A percentile compares a stretch with the other conserved stretches of the same genome.
These are phyloP conservation scores for Amphipyra tragopoginis DNA, from an alignment of 2,888 invertebrate genomes.

Conservation along the genomic window DNA sequence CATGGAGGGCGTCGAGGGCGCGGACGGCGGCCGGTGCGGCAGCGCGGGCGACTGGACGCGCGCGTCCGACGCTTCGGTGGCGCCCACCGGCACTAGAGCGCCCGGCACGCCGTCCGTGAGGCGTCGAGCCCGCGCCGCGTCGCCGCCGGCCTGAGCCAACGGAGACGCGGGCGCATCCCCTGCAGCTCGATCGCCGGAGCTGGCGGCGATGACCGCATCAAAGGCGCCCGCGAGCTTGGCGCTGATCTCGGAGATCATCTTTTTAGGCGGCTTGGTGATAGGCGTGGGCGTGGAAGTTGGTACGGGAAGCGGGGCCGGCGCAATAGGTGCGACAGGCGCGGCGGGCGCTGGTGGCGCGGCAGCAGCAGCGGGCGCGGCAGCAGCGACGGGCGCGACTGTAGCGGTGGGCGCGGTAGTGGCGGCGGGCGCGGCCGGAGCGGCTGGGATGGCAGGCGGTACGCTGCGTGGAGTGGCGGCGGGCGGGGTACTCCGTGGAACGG, in stretches of 20 bases:
- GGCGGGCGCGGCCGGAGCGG: slow-evolving; percentile 44
- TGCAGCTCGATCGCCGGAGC: slow-evolving; percentile 44
- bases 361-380: slow-evolving; percentile 19
- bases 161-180: slow-evolving; percentile 60
- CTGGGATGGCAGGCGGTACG: slow-evolving; percentile 11
- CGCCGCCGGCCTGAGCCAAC: slow-evolving; percentile 60
- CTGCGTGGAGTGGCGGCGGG: slow-evolving; percentile 14
- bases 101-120: slow-evolving; percentile 66
- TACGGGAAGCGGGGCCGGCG: slow-evolving; percentile 47
- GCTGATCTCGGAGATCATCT: slow-evolving; percentile 85
- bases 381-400: slow-evolving; percentile 1
- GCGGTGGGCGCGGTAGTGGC: slow-evolving; percentile 30
- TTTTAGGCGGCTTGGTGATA: slow-evolving; percentile 83
- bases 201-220: slow-evolving; percentile 71
- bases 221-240: slow-evolving; percentile 80
- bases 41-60: slow-evolving; percentile 85
- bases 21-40: slow-evolving; percentile 81
- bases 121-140: slow-evolving; percentile 48
- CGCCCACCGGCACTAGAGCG: slow-evolving; percentile 79
- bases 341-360: slow-evolving; percentile 13
- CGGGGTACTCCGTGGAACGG: slow-evolving; percentile 36
- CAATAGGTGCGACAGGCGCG: slow-evolving; percentile 37
- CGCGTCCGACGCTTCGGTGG: slow-evolving; percentile 81
- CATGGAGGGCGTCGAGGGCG: slow-evolving; percentile 68
- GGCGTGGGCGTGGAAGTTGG: slow-evolving; percentile 66